Base-by-base conservation (phyloP, 2,888 invertebrate species). In the Diloba caeruleocephala region DNA sequence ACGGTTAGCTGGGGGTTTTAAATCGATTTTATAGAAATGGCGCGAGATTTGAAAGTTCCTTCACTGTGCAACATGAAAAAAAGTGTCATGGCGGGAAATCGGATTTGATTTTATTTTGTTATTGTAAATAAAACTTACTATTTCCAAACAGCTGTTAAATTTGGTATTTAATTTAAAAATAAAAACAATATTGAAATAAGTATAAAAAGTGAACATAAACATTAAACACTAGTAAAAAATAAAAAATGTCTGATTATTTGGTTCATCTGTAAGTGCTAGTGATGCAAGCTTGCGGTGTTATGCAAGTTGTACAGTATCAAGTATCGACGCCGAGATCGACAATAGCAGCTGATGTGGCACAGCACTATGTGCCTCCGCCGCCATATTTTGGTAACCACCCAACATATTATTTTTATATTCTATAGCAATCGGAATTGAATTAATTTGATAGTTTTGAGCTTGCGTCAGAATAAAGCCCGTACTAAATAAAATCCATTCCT, bases 291-390 rank as follows among this genome's bases (percentile, higher is more conserved):
- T 94, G 94, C 78, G 94, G 94, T 73, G 93, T 95, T 68, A 95
- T 95, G 95, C 95, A 95, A 92, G 94, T 95, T 63, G 90, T 95
- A 49, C 95, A 95, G 73, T 95, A 95, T 80, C 94, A 95, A 82
- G 94, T 95, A 72, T 89, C 93, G 63, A 84, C 92, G 50, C 89
- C 90, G 0, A 94, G 94, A 71, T 91, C 93, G 68, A 90, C 88
- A 26, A 84, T 93, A 46, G 88, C 93, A 21, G 87, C 88, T 12
- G 90, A 92, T 29, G 88, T 92, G 44, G 82, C 89, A 19, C 92
- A 88, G 53, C 89, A 93, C 73, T 92, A 92, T 76, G 90, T 93
- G 0, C 90, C 93, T 1, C 93, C 93, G 21, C 93, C 93, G 29
- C 91, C 93, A 4, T 93, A 93, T 76, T 93, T 93, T 74, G 93